Conservation (phyloP, 2,113 vertebrate genomes). For the Crotophaga sulcirostris region DNA sequence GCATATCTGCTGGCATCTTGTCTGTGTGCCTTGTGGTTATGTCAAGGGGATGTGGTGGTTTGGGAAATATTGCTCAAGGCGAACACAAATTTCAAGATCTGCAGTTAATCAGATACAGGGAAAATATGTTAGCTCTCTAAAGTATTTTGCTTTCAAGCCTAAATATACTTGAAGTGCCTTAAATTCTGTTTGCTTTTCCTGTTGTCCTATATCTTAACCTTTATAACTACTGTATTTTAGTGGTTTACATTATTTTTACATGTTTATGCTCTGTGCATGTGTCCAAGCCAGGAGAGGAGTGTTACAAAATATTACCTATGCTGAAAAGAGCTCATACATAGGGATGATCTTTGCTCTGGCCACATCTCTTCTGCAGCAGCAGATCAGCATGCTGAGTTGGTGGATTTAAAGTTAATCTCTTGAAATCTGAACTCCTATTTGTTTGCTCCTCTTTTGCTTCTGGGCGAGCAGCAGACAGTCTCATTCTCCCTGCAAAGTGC, state of each 20-base stretch:
- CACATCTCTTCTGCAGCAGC: not conserved
- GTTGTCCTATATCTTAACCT: not conserved
- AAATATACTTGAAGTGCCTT: not conserved
- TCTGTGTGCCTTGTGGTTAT: not conserved
- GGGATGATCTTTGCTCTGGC: not conserved
- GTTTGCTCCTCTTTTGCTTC: not conserved
- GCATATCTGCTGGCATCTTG: fast-evolving
- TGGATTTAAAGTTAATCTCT: not conserved
- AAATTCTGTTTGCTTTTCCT: not conserved
- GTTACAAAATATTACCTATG: not conserved
- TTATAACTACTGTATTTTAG: not conserved
- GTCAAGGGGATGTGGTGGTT: not conserved
- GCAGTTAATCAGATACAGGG: not conserved
- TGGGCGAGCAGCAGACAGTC: fast-evolving
- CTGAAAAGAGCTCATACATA: not conserved
- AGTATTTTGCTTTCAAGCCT: not conserved
- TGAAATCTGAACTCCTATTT: not conserved
- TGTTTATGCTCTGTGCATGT: not conserved
- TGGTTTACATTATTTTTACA: not conserved
- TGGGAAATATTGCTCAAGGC: not conserved
- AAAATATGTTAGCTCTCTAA: not conserved
- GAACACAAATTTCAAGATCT: not conserved
- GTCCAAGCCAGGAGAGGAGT: not conserved
- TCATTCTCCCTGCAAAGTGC: not conserved
- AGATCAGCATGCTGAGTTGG: not conserved